Evolutionary conservation across 2,888 invertebrate genomes (phyloP).

Genomic region (Deladenus siricidicola): DNA sequence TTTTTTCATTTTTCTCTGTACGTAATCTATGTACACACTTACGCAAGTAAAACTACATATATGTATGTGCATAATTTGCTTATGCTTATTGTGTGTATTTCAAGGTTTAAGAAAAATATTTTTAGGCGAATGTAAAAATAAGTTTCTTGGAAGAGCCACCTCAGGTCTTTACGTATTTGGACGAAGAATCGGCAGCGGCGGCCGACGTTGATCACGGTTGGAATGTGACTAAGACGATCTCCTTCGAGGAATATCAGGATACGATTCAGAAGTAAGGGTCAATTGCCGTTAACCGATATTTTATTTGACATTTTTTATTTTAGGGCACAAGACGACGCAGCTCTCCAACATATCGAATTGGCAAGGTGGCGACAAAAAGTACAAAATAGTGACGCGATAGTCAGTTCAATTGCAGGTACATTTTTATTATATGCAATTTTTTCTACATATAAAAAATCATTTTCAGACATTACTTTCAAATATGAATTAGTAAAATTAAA

Average conservation of each 20-base stretch:
- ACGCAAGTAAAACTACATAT: too few species aligned
- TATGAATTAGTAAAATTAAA: not conserved
- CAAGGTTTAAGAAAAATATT: constrained; percentile 4
- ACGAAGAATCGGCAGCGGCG: constrained; percentile 25
- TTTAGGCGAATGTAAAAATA: constrained; percentile 19
- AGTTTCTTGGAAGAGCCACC: constrained; percentile 30
- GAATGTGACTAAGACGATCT: constrained; percentile 24
- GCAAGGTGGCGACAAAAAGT: constrained; percentile 21
- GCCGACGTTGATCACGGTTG: constrained; percentile 18
- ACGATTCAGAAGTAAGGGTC: constrained; percentile 11
- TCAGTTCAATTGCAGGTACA: too few species aligned
- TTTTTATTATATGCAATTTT: too few species aligned
- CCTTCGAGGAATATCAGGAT: constrained; percentile 26
- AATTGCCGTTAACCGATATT: not conserved
- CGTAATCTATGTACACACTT: too few species aligned
- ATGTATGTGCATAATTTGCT: not conserved
- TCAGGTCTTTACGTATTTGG: constrained; percentile 34
- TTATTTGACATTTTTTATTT: not conserved
- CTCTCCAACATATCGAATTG: constrained; percentile 19
- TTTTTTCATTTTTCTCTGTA: too few species aligned
- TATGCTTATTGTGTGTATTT: not conserved
- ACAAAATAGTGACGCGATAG: too few species aligned
- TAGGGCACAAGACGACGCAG: constrained; percentile 15
- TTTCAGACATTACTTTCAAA: not conserved
- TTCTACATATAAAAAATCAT: too few species aligned